These are phyloP conservation scores for Euwallacea fornicatus DNA, from an alignment of 1,140 invertebrate genomes.

Conservation along the genomic window DNA sequence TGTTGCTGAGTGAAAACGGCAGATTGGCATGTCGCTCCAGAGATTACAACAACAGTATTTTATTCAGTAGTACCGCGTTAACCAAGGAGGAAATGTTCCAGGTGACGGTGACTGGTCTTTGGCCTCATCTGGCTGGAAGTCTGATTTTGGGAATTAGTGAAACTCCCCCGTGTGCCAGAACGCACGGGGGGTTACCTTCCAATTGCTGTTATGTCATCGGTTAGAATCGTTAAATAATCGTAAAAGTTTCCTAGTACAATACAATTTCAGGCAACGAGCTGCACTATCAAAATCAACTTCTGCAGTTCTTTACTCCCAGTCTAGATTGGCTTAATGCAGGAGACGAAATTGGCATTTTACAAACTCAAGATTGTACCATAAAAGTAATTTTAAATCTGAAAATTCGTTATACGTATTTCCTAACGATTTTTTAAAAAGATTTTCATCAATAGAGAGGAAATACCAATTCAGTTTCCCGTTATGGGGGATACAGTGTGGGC, in stretches of 20 bases:
- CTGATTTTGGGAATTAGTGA: constrained; percentile 77
- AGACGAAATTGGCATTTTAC: constrained; percentile 69
- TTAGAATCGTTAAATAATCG: constrained; percentile 42
- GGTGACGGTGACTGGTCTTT: constrained; percentile 66
- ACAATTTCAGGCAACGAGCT: constrained; percentile 65
- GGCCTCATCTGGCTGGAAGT: constrained; percentile 71
- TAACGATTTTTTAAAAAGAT: constrained; percentile 51
- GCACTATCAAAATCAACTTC: constrained; percentile 60
- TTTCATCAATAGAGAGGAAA: constrained; percentile 79
- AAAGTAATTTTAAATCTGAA: constrained; percentile 40
- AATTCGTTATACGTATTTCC: background rate
- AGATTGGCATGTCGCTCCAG: constrained; percentile 65
- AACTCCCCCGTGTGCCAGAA: constrained; percentile 59
- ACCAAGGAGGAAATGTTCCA: constrained; percentile 75
- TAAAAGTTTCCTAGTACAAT: background rate
- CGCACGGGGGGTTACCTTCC: constrained; percentile 58
- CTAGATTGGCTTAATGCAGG: constrained; percentile 78
- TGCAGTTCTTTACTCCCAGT: constrained; percentile 69
- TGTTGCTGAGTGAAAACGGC: constrained; percentile 68
- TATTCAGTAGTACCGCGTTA: constrained; percentile 73
- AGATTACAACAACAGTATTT: constrained; percentile 69
- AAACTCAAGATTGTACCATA: constrained; percentile 62
- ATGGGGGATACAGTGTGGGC: constrained; percentile 47
- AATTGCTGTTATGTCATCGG: constrained; percentile 70
- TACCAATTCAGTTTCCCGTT: constrained; percentile 56